Evolutionary conservation across 2,113 vertebrate genomes (phyloP), one percentile per base, ranked within the genome.

Genomic region (Thunnus thynnus): DNA sequence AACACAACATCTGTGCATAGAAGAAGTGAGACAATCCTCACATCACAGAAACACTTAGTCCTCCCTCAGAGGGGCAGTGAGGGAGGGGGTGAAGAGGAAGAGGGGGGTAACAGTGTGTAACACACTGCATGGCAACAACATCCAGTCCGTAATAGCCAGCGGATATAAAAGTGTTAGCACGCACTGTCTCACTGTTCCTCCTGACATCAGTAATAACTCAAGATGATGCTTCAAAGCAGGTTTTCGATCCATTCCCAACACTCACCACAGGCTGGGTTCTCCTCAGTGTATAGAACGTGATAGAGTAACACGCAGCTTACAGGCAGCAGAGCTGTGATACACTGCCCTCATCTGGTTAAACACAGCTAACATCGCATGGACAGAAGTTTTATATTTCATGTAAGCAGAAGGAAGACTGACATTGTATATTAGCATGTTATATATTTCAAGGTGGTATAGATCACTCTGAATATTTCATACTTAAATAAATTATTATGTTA

Each of bases 261-360:
- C 63, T 69, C 65, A 80, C 68, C 68, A 41, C 17, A 41, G 80
- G 65, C 80, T 64, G 41, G 30, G 32, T n/a, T 27, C 46, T 83
- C 27, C 47, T 74, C 62, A 13, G 44, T 46, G 1, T 65, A 17
- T 9, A 41, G 30, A 32, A 52, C 72, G 46, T 73, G 67, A 20
- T 47, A 44, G n/a, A 56, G 36, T 6, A 41, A 4, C 61, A 22
- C 13, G 4, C 11, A 13, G 8, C 13, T 18, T 8, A 2, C 4
- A 20, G 8, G 64, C 30, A 44, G 16, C 67, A 83, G 76, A 76
- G 71, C 51, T 88, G 82, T 78, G 70, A 61, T 48, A 63, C 67
- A 88, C 90, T 89, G 91, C 91, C 86, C 84, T 90, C 92, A 44
- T 76, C 88, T 92, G 92, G 90, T 3, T 9, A 8, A 71, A 86